Evolutionary conservation across 2,113 vertebrate species (phyloP), one percentile per base, ranked within the genome.

Genomic region (Pelecanus crispus): DNA sequence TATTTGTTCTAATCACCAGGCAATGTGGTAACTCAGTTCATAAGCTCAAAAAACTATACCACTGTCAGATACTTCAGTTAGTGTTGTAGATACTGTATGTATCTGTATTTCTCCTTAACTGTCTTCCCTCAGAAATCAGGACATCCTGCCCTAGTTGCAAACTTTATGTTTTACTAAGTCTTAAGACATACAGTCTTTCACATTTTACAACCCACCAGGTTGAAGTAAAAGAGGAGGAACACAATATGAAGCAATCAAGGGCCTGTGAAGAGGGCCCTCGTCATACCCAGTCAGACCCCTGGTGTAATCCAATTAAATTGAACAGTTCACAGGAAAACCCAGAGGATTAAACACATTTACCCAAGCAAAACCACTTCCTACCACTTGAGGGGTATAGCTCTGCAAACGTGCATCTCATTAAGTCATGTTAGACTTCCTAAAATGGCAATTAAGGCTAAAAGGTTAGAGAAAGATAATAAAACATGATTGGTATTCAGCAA

Each of bases 401-500:
- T 73, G 93, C 93, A 81, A 92, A 83, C 45, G 82, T 83, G 62
- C 75, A 91, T 91, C 45, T 92, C 73, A 92, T 96, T 95, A 88
- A 95, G 71, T 90, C 6, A 11, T 31, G 70, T 81, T 92, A 77
- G 49, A 49, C 66, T 50, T 92, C 55, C 86, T 91, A 71, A 94
- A 73, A 96, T 96, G 96, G 90, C 95, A 96, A 92, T 97, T 95
- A 97, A 93, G 94, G 86, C 55, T 63, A 90, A 93, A 95, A 85
- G 75, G 90, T 94, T 86, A 89, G 92, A 84, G 89, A 81, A 92
- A 94, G 96, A 96, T 94, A 87, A 92, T 36, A 88, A 79, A 78
- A 77, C 38, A n/a, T 56, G 63, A 72, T 6, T 81, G 70, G 42
- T 67, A 96, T 82, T 78, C 3, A 0, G n/a, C 34, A 84, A 73